Conservation (phyloP, 2,888 invertebrate genomes). For the Hirtodrosophila duncani region DNA sequence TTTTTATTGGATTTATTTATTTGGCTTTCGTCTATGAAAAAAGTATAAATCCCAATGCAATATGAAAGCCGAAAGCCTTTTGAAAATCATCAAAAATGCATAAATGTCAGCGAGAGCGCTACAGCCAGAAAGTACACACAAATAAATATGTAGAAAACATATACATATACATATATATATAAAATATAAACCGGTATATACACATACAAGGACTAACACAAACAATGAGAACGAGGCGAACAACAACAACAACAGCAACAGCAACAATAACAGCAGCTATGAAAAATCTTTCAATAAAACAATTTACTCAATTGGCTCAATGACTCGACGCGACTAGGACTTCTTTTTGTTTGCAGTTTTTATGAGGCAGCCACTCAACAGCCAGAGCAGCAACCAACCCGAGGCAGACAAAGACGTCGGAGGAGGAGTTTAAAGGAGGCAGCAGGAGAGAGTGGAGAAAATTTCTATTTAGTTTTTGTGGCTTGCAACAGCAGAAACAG, state of each 20-base stretch:
- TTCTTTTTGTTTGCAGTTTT: slow-evolving; percentile 35
- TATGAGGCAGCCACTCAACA: slow-evolving; percentile 33
- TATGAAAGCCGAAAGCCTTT: slow-evolving; percentile 9
- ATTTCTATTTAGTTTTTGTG: slow-evolving; percentile 68
- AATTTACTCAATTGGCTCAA: slow-evolving; percentile 75
- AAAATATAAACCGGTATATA: slow-evolving; percentile 5
- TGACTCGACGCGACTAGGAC: slow-evolving; percentile 60
- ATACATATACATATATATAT: slow-evolving; percentile 8
- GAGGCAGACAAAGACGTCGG: slow-evolving; percentile 9
- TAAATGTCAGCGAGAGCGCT: slow-evolving; percentile 50
- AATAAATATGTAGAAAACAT: slow-evolving; percentile 20
- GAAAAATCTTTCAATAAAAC: slow-evolving; percentile 73
- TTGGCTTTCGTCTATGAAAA: too few species aligned
- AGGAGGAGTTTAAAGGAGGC: not conserved
- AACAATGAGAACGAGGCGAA: slow-evolving; percentile 1
- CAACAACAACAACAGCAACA: slow-evolving; percentile 5
- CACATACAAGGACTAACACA: not conserved
- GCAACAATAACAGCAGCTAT: slow-evolving; percentile 38
- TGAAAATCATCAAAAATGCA: slow-evolving; percentile 58
- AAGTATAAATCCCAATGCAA: slow-evolving; percentile 6
- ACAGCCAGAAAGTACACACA: not conserved
- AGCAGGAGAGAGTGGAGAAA: slow-evolving; percentile 3
- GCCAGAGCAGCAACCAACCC: slow-evolving; percentile 21
- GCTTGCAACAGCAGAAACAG: slow-evolving; percentile 38
- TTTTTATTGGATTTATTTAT: not conserved